These are phyloP conservation scores for Artemia sinica DNA, from an alignment of 2,888 invertebrate species.

Conservation along the genomic window DNA sequence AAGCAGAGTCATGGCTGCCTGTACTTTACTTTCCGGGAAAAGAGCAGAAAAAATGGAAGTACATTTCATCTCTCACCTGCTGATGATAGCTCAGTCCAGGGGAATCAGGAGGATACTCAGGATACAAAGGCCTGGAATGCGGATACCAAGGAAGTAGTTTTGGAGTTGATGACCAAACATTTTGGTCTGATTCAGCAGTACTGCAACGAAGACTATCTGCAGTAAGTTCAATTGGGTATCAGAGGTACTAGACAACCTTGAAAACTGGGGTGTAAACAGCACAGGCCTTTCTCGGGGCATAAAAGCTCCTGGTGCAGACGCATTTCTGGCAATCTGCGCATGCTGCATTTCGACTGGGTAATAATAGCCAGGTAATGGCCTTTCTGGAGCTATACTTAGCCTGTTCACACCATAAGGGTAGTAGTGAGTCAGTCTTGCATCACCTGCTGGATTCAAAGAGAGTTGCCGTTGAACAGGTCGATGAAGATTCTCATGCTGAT, in stretches of 20 bases:
- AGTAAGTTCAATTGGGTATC: constrained; percentile 45
- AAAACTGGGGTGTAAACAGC: constrained; percentile 33
- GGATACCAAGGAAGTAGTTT: constrained; percentile 28
- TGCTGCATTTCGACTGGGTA: constrained; percentile 27
- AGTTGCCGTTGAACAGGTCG: constrained; percentile 59
- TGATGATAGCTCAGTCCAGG: constrained; percentile 28
- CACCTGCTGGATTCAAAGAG: constrained; percentile 55
- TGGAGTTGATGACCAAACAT: constrained; percentile 24
- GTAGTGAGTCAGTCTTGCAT: constrained; percentile 45
- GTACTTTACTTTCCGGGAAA: constrained; percentile 78
- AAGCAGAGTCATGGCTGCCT: constrained; percentile 64
- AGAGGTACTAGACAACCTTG: constrained; percentile 38
- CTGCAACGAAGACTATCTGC: constrained; percentile 29
- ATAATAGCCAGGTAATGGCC: constrained; percentile 23
- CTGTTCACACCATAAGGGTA: constrained; percentile 23
- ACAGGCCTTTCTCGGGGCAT: constrained; percentile 36
- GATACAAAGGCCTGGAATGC: constrained; percentile 21
- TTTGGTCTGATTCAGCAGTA: constrained; percentile 23
- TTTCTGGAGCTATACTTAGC: constrained; percentile 22
- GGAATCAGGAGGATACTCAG: constrained; percentile 14
- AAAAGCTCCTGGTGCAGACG: constrained; percentile 51
- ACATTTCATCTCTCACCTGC: constrained; percentile 57
- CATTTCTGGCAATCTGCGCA: constrained; percentile 47
- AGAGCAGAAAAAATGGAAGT: constrained; percentile 75
- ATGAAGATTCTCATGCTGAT: constrained; percentile 46